These are phyloP conservation scores for Phenacoccus solenopsis DNA, from an alignment of 1,140 invertebrate species.

Conservation along the genomic window DNA sequence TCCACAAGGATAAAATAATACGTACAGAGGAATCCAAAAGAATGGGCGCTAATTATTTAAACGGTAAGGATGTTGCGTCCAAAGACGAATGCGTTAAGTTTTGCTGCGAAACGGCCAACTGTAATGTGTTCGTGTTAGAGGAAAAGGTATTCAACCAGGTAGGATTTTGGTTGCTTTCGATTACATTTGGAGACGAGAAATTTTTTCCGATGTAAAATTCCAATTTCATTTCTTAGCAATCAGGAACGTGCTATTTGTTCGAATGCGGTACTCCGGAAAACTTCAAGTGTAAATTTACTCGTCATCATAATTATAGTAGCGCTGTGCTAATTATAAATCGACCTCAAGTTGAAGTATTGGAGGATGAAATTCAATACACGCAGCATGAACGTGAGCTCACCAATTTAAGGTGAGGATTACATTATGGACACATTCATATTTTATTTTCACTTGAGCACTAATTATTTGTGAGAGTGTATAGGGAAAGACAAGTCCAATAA, in stretches of 20 bases:
- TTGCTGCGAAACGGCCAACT: constrained; percentile 72
- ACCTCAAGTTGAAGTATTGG: constrained; percentile 42
- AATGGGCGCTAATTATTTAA: constrained; percentile 78
- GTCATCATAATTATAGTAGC: constrained; percentile 78
- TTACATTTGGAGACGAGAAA: neutral
- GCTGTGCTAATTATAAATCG: constrained; percentile 55
- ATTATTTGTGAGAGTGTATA: no score
- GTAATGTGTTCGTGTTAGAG: constrained; percentile 85
- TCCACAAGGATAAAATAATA: constrained; percentile 80
- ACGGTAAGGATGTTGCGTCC: constrained; percentile 63
- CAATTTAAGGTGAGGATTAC: constrained; percentile 53
- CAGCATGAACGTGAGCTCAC: constrained; percentile 67
- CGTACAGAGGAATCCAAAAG: constrained; percentile 72
- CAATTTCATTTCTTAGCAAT: constrained; percentile 43
- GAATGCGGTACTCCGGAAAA: constrained; percentile 76
- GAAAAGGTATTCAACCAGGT: constrained; percentile 54
- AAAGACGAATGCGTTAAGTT: constrained; percentile 67
- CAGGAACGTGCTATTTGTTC: constrained; percentile 82
- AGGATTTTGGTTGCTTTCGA: neutral
- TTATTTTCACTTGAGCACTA: no score
- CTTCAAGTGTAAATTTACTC: constrained; percentile 85
- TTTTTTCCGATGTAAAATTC: neutral
- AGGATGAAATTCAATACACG: constrained; percentile 53
- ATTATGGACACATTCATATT: no score
- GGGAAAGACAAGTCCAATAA: no score